Evolutionary conservation across 1,140 invertebrate species (phyloP).

Genomic region (Scaptomyza pallida): DNA sequence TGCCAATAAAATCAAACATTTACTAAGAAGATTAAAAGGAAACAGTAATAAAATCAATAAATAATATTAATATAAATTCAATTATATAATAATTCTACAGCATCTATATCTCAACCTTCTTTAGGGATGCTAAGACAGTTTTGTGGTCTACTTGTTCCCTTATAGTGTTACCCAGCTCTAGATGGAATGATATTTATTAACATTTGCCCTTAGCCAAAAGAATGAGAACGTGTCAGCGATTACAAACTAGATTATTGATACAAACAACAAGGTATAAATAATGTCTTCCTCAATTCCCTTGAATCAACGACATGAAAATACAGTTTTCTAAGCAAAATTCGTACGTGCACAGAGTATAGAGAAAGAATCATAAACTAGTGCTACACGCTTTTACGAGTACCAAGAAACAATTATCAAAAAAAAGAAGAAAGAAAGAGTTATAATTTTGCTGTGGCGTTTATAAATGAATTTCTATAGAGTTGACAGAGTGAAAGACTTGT

Average conservation of each 20-base stretch:
- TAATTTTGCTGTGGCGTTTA: slow-evolving; percentile 50
- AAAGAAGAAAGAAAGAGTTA: slow-evolving; percentile 57
- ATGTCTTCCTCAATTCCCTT: slow-evolving; percentile 57
- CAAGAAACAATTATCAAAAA: slow-evolving; percentile 46
- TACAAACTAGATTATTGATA: slow-evolving; percentile 45
- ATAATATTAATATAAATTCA: too few species aligned
- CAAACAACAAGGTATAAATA: slow-evolving; percentile 38
- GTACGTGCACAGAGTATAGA: slow-evolving; percentile 56
- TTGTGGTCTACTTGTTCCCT: neutral
- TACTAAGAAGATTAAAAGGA: too few species aligned
- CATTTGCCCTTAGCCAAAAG: neutral
- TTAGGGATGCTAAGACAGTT: neutral
- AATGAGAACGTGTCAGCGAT: slow-evolving; percentile 64
- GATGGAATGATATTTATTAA: neutral
- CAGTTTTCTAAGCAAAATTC: slow-evolving; percentile 54
- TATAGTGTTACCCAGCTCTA: too few species aligned
- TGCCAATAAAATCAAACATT: too few species aligned
- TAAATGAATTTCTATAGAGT: slow-evolving; percentile 56
- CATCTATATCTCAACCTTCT: neutral
- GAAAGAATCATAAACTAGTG: slow-evolving; percentile 35
- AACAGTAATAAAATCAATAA: too few species aligned
- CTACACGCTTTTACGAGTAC: slow-evolving; percentile 63
- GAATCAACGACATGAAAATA: slow-evolving; percentile 44
- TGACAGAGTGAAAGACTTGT: slow-evolving; percentile 16
- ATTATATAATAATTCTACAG: too few species aligned